Conservation (phyloP, 2,113 vertebrate species). For the Nesogale talazaci region DNA sequence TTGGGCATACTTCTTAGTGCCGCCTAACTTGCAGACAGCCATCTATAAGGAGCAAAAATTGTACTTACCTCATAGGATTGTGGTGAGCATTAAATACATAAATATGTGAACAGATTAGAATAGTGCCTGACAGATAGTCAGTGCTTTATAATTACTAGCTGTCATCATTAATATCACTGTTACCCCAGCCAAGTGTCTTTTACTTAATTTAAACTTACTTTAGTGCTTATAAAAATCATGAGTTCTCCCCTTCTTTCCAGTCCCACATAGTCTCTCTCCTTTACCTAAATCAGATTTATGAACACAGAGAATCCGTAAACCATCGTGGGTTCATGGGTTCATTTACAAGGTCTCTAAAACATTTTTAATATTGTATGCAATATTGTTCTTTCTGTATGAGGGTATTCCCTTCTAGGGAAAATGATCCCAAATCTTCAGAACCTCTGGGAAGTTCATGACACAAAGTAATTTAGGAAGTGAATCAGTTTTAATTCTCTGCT, state of each 20-base stretch:
- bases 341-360: background rate
- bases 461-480: background rate
- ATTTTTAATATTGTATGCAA: background rate
- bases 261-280: background rate
- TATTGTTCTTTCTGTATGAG: background rate
- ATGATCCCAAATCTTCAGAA: background rate
- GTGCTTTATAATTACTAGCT: background rate
- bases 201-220: background rate
- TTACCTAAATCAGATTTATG: background rate
- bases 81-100: background rate
- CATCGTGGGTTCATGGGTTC: background rate
- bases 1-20: background rate
- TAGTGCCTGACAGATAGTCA: background rate
- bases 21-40: background rate
- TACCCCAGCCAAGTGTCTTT: background rate
- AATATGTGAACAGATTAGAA: background rate
- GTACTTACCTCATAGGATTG: background rate
- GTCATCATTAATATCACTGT: background rate
- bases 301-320: background rate
- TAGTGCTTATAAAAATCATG: background rate
- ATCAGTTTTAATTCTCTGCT: conserved; percentile 16
- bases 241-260: background rate
- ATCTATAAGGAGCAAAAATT: background rate
- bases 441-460: background rate
- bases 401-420: background rate